These are phyloP conservation scores for Pectinophora gossypiella DNA, from an alignment of 1,140 invertebrate genomes.

Conservation along the genomic window DNA sequence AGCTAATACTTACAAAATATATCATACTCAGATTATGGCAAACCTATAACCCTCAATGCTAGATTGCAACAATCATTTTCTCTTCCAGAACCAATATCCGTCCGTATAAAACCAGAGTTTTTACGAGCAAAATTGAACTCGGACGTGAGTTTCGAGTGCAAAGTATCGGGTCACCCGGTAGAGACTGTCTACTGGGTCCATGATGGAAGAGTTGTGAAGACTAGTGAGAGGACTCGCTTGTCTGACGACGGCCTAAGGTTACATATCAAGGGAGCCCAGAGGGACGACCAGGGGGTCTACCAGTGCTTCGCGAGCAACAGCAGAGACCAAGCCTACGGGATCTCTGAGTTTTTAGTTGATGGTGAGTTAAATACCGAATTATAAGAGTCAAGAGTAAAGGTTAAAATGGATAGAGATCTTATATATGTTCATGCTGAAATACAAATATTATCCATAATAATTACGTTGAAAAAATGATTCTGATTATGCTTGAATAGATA, in stretches of 20 bases:
- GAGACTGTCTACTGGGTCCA: slow-evolving; percentile 89
- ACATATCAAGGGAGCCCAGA: slow-evolving; percentile 82
- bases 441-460: no score
- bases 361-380: no score
- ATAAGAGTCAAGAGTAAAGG: no score
- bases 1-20: no score
- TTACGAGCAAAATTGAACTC: slow-evolving; percentile 89
- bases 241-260: slow-evolving; percentile 74
- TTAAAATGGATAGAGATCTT: no score
- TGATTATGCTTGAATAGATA: no score
- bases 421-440: no score
- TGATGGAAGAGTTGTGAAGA: slow-evolving; percentile 81
- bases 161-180: slow-evolving; percentile 89
- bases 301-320: slow-evolving; percentile 92
- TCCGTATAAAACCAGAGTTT: slow-evolving; percentile 83
- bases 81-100: slow-evolving; percentile 81
- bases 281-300: slow-evolving; percentile 91
- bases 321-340: slow-evolving; percentile 89
- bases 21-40: no score
- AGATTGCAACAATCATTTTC: background rate
- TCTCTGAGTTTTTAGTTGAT: slow-evolving; percentile 88
- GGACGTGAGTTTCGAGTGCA: slow-evolving; percentile 89
- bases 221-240: slow-evolving; percentile 77
- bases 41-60: no score
- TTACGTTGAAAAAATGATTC: no score